A percentile compares a stretch with the other conserved stretches of the same genome.
Conservation (phyloP, 2,888 invertebrate species). For the Pterostichus niger region DNA sequence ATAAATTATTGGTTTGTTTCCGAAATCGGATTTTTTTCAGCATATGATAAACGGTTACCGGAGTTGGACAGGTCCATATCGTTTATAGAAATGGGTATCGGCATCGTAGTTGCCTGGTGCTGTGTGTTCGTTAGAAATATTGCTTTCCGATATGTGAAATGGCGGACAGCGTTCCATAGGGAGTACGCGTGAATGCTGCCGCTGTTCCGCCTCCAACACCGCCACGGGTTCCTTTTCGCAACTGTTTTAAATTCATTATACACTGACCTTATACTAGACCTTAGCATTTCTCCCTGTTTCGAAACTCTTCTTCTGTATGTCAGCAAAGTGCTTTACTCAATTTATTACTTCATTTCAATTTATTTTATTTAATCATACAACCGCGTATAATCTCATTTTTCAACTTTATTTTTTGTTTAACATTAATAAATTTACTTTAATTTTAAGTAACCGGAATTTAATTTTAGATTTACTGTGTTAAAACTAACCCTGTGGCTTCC, state of each 20-base stretch:
- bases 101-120: conserved; percentile 33
- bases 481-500: too few species aligned
- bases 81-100: conserved; percentile 65
- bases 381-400: too few species aligned
- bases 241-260: conserved; percentile 27
- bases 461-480: too few species aligned
- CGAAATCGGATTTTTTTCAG: conserved; percentile 64
- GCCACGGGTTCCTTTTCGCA: background rate
- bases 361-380: too few species aligned
- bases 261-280: background rate
- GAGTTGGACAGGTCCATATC: conserved; percentile 66
- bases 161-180: conserved; percentile 23
- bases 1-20: conserved; percentile 65
- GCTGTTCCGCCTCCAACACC: background rate
- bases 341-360: too few species aligned
- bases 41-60: conserved; percentile 63
- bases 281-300: too few species aligned
- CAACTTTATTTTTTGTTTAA: too few species aligned
- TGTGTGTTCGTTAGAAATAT: conserved; percentile 61
- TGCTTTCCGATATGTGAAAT: conserved; percentile 65
- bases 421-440: too few species aligned
- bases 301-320: too few species aligned
- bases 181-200: conserved; percentile 4
- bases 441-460: too few species aligned
- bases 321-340: too few species aligned